A percentile compares a stretch with the other conserved stretches of the same genome.
These are phyloP conservation scores for Tanytarsus gracilentus DNA, from an alignment of 2,888 invertebrate species.

Conservation along the genomic window DNA sequence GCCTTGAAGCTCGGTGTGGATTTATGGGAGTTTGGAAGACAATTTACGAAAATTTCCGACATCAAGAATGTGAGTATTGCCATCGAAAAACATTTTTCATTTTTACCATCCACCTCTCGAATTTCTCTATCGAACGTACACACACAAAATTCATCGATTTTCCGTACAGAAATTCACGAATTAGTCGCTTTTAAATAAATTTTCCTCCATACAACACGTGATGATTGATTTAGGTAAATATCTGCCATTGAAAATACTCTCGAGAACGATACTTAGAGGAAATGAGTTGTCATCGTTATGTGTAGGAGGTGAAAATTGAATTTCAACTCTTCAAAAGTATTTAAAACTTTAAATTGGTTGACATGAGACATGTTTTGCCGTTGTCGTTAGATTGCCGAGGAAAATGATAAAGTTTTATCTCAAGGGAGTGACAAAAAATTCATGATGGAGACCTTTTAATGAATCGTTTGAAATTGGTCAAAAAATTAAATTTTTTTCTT, in stretches of 20 bases:
- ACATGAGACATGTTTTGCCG: background rate
- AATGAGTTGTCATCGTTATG: conserved; percentile 5
- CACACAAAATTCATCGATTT: no score
- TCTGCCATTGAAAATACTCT: no score
- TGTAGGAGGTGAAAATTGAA: background rate
- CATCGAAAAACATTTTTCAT: no score
- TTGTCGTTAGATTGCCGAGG: background rate
- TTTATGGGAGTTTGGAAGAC: conserved; percentile 79
- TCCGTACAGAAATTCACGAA: no score
- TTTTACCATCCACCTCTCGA: no score
- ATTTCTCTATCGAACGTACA: no score
- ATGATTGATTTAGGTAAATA: background rate
- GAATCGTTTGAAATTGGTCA: background rate
- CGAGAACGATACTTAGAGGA: background rate
- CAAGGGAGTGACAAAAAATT: no score
- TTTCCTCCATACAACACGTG: background rate
- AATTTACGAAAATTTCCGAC: conserved; percentile 81
- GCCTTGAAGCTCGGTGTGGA: conserved; percentile 84
- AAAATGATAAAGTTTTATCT: conserved; percentile 1
- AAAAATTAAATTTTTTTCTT: no score
- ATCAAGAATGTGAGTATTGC: conserved; percentile 67
- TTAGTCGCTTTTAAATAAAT: no score
- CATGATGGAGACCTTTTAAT: no score
- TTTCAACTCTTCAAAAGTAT: background rate
- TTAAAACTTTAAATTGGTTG: conserved; percentile 6